phyloP scores from a whole-genome alignment of 2,113 vertebrate species.

The Microcebus griseorufus region DNA sequence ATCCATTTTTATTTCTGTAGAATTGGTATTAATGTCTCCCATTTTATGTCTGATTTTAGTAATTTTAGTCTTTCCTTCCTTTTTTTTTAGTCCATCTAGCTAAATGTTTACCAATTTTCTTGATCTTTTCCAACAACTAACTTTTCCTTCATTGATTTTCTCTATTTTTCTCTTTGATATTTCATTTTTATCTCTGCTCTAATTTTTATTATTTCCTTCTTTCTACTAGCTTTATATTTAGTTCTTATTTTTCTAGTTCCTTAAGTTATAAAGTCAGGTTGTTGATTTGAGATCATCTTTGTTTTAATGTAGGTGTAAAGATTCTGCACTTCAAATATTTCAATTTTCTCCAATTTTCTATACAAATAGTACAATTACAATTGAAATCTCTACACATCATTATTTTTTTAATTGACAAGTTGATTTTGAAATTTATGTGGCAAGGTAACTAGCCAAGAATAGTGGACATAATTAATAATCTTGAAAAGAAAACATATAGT shows the following conservation, averaged over 20 bases:
- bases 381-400: background rate
- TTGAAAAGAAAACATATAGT: background rate
- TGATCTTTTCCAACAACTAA: background rate
- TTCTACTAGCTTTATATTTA: background rate
- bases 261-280: background rate
- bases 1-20: background rate
- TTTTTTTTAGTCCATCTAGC: background rate
- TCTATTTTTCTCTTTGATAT: background rate
- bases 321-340: background rate
- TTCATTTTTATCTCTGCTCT: background rate
- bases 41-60: background rate
- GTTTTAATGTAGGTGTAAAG: background rate
- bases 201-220: background rate
- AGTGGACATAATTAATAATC: background rate
- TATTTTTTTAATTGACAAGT: background rate
- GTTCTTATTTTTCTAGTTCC: background rate
- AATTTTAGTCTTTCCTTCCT: background rate
- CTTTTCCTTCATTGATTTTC: background rate
- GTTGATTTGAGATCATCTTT: background rate
- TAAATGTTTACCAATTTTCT: background rate
- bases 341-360: background rate
- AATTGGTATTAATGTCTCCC: background rate
- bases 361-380: background rate
- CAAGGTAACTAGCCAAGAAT: background rate
- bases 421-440: background rate